Evolutionary conservation across 1,140 invertebrate species (phyloP), one percentile per base, ranked within the genome.

Genomic region (Diorhabda carinulata): DNA sequence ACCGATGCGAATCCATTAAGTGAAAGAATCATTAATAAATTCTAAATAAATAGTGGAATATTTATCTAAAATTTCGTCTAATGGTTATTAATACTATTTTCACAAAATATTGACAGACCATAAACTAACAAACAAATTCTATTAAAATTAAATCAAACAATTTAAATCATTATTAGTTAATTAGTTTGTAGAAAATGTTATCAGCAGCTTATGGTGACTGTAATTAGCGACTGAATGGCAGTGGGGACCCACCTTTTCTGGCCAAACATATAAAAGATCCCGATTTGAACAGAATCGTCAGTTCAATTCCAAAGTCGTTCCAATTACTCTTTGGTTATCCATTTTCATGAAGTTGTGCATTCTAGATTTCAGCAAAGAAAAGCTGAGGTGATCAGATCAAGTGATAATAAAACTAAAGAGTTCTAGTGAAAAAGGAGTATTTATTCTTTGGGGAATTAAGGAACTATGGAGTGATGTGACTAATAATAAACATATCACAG

Each of bases 301-400:
- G 61, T 62, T 3, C 7, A 43, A 43, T n/a, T 62, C 43, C 7
- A 43, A 44, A 62, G n/a, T 52, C 58, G 43, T 62, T 62, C 43
- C 5, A 76, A 68, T 78, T 83, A 81, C 82, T 83, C 86, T 86
- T 87, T 87, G 86, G 86, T 87, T 84, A 83, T 84, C 82, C 87
- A 85, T 78, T 83, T 87, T 86, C 6, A 86, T 87, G 86, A 80
- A 76, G 72, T 74, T 72, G 74, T 62, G 70, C 67, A 76, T 44
- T 83, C 85, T 87, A 86, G 82, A 84, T 84, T 78, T 82, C 47
- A 87, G 80, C 83, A 85, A 83, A 81, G 84, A 79, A 82, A 81
- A 78, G 81, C 81, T 78, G 78, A 63, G 52, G 67, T 67, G 73
- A 73, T 70, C 45, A 43, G 45, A 52, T 52, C 47, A 52, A 52